phyloP scores from a whole-genome alignment of 1,140 invertebrate genomes.

The Aleiodes sp. region DNA sequence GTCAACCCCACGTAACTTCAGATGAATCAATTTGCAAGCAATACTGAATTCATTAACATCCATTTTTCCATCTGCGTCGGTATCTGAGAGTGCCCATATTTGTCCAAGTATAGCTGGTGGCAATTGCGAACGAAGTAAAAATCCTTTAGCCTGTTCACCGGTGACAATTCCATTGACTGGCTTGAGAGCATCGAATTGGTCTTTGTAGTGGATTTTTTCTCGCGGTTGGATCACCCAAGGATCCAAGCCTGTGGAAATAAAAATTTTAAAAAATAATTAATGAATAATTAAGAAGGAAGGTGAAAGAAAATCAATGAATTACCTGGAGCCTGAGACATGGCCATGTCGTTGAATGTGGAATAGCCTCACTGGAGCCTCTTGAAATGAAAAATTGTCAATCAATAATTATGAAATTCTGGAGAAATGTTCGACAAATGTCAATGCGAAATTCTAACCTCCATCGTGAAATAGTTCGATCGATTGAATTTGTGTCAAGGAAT shows the following conservation, averaged over 20 bases:
- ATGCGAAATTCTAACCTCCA: neutral
- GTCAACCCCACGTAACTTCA: conserved; percentile 91
- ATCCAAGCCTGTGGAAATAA: conserved; percentile 68
- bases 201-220: conserved; percentile 88
- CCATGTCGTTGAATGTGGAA: conserved; percentile 28
- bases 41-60: conserved; percentile 97
- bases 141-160: conserved; percentile 93
- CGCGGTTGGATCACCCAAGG: conserved; percentile 88
- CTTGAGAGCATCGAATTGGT: conserved; percentile 89
- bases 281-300: neutral
- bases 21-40: conserved; percentile 95
- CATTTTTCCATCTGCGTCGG: conserved; percentile 96
- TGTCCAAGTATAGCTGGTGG: conserved; percentile 88
- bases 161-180: conserved; percentile 89
- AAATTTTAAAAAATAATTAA: conserved; percentile 9
- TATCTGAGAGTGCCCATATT: conserved; percentile 95
- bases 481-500: neutral
- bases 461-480: neutral
- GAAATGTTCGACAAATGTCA: neutral
- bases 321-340: conserved; percentile 40
- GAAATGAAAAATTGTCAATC: neutral
- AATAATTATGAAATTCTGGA: neutral
- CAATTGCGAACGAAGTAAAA: conserved; percentile 92
- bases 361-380: conserved; percentile 5
- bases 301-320: conserved; percentile 10